Base-by-base conservation (phyloP, 2,888 invertebrate genomes). In the Selenia dentaria region DNA sequence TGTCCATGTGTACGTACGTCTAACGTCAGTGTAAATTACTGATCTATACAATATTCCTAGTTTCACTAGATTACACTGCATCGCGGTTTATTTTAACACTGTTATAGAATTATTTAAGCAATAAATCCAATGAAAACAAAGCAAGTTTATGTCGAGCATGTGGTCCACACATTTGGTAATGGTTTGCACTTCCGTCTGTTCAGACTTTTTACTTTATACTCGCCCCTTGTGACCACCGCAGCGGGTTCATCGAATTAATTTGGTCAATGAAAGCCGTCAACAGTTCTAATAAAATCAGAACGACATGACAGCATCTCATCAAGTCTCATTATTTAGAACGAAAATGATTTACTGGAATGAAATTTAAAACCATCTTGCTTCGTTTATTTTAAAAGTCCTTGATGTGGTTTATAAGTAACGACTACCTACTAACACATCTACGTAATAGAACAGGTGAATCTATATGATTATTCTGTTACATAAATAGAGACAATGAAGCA, bases 181-280 rank as follows among this genome's bases (percentile, higher is more conserved):
- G 80, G 73, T 83, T 83, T 79, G 59, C 55, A 76, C 75, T 84
- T 87, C 87, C 84, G 83, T 66, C 69, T 74, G 63, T 70, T 68
- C 66, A 67, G 70, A 70, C 70, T 76, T 77, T 76, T 79, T 71
- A 70, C 69, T 76, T 77, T 77, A 78, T 72, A 66, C 67, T 56
- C 51, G 44, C 64, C 59, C 59, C 63, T 66, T 57, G 52, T 54
- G 63, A 57, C 58, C 67, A 67, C 57, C 51, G 59, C 45, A 62
- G 54, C 51, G 70, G 75, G 66, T 84, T 85, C 85, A 82, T 64
- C 71, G 84, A 87, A 85, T 82, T 79, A 72, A 78, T 85, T 83
- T 77, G 73, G 67, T 62, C 62, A 70, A 68, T 50, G 47, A 48
- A 25, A 39, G 37, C 41, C 45, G 31, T 31, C 41, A 41, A 46